A percentile compares a stretch with the other conserved stretches of the same genome.
Evolutionary conservation across 2,113 vertebrate genomes (phyloP).

Genomic region (Tragulus kanchil): DNA sequence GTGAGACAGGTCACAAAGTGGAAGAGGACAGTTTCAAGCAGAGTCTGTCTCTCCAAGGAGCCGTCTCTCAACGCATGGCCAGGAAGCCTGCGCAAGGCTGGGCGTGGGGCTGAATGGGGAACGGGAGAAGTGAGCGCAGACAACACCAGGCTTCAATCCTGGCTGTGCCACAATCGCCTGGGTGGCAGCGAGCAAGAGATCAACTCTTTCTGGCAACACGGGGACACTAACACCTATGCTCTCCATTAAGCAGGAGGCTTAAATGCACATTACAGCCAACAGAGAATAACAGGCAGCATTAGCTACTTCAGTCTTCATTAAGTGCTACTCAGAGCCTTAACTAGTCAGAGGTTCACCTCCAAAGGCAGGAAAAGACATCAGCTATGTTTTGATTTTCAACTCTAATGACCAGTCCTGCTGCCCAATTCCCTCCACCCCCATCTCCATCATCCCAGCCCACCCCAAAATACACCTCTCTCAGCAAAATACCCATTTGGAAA

Average conservation of each 20-base stretch:
- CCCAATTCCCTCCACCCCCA: too few relatives aligned
- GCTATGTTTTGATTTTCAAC: not conserved
- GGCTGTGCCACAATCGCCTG: rapidly evolving
- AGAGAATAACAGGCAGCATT: not conserved
- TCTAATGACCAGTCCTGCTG: not conserved
- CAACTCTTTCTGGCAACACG: not conserved
- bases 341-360: not conserved
- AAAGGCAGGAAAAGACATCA: not conserved
- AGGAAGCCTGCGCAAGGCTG: not conserved
- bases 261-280: rapidly evolving
- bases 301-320: too few relatives aligned
- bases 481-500: not conserved
- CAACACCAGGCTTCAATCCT: not conserved
- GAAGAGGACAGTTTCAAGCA: not conserved
- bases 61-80: rapidly evolving
- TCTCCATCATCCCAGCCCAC: not conserved
- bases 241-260: not conserved
- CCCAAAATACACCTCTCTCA: not conserved
- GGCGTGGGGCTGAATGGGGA: not conserved
- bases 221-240: rapidly evolving
- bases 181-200: rapidly evolving
- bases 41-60: not conserved
- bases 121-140: rapidly evolving
- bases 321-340: not conserved
- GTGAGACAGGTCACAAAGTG: rapidly evolving